Percentiles rank a stretch among this genome's conserved stretches.
These are phyloP conservation scores for Hypothenemus hampei DNA, from an alignment of 1,140 invertebrate genomes.

Conservation along the genomic window DNA sequence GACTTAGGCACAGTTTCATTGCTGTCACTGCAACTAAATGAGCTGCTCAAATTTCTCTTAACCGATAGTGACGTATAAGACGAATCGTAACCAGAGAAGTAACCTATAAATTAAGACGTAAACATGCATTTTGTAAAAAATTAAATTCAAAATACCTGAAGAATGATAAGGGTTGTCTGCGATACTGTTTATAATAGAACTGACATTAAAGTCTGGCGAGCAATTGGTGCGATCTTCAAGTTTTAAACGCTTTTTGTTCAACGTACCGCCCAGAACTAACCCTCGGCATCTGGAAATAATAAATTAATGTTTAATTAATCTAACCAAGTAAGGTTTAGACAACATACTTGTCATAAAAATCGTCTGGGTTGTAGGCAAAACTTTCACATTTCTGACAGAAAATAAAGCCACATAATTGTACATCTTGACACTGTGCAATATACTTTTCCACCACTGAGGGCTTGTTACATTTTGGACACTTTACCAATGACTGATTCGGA, in stretches of 20 bases:
- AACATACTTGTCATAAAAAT: conserved; percentile 34
- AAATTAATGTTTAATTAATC: neutral
- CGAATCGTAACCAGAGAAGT: conserved; percentile 21
- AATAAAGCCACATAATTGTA: conserved; percentile 33
- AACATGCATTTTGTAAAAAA: neutral
- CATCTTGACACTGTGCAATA: conserved; percentile 36
- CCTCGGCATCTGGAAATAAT: conserved; percentile 16
- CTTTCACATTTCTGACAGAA: conserved; percentile 35
- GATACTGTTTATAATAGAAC: conserved; percentile 17
- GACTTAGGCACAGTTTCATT: conserved; percentile 3
- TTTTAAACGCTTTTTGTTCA: neutral
- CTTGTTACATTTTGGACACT: conserved; percentile 33
- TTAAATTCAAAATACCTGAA: conserved; percentile 17
- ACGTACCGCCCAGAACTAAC: neutral
- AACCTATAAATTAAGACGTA: conserved; percentile 8
- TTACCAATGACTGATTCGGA: conserved; percentile 31
- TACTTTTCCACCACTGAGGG: conserved; percentile 34
- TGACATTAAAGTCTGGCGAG: conserved; percentile 10
- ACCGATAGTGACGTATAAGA: conserved; percentile 23
- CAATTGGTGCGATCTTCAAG: conserved; percentile 17
- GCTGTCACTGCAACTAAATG: conserved; percentile 5
- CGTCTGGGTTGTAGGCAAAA: conserved; percentile 29
- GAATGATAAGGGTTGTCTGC: conserved; percentile 8
- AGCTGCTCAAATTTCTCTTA: conserved; percentile 28
- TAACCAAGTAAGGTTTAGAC: neutral